Percentiles rank a stretch among this genome's conserved stretches.
These are phyloP conservation scores for Hafferia zeledoni DNA, from an alignment of 2,797 vertebrate genomes.

Conservation along the genomic window DNA sequence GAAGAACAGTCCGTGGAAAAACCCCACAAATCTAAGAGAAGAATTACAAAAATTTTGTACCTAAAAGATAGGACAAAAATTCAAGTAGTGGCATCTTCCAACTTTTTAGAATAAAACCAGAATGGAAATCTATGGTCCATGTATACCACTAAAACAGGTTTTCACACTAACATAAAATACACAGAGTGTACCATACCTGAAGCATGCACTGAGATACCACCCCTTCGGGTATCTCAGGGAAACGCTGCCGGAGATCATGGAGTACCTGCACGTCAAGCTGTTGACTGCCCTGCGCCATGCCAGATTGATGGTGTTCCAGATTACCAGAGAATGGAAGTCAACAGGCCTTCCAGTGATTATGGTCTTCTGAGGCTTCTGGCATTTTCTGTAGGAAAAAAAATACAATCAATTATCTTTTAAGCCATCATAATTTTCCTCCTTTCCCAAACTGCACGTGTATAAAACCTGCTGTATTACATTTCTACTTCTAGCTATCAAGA, in stretches of 20 bases:
- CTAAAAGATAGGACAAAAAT: neutral
- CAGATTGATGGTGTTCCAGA: conserved; percentile 75
- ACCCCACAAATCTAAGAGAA: neutral
- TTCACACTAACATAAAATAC: neutral
- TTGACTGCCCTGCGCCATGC: conserved; percentile 94
- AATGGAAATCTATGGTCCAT: neutral
- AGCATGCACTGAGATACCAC: conserved; percentile 98
- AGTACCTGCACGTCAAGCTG: conserved; percentile 93
- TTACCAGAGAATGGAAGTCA: conserved; percentile 80
- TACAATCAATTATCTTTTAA: neutral
- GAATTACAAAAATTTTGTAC: neutral
- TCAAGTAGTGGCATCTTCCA: neutral
- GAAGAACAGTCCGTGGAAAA: neutral
- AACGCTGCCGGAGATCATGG: conserved; percentile 96
- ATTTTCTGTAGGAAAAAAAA: conserved; percentile 81
- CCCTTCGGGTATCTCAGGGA: conserved; percentile 96
- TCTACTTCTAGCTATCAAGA: neutral
- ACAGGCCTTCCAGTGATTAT: conserved; percentile 84
- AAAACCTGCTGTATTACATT: neutral
- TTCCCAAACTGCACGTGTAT: neutral
- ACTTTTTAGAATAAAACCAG: neutral
- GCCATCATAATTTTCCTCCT: neutral
- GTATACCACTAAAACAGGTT: neutral
- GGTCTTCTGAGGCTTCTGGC: conserved; percentile 82
- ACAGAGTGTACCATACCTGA: conserved; percentile 81